These are phyloP conservation scores for Pontoporia blainvillei DNA, from an alignment of 2,113 vertebrate species.

Conservation along the genomic window DNA sequence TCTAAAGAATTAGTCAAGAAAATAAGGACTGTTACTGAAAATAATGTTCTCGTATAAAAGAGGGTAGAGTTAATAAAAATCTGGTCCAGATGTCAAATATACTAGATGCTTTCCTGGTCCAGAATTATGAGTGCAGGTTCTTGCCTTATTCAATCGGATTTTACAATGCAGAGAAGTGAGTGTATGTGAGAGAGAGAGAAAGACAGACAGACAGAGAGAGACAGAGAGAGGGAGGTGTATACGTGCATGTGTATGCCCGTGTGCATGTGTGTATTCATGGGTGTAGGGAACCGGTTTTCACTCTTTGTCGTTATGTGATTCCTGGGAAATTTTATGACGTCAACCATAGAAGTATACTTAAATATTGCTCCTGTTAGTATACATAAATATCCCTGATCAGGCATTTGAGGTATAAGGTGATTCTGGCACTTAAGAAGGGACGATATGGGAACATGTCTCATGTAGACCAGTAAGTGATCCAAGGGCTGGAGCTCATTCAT, in stretches of 20 bases:
- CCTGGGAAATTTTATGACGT: not conserved
- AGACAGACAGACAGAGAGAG: no score
- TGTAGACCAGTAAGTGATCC: not conserved
- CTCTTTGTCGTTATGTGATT: not conserved
- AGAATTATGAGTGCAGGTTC: not conserved
- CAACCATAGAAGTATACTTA: not conserved
- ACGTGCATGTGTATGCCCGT: no score
- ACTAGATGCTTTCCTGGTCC: not conserved
- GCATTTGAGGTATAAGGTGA: not conserved
- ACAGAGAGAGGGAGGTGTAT: no score
- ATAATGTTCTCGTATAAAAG: not conserved
- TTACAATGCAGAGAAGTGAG: not conserved
- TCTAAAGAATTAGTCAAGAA: not conserved
- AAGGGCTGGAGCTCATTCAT: not conserved
- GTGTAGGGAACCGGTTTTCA: not conserved
- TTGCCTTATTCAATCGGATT: not conserved
- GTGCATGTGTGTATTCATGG: not conserved
- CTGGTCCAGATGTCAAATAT: not conserved
- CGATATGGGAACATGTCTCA: not conserved
- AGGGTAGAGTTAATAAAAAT: not conserved
- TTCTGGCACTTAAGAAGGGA: not conserved
- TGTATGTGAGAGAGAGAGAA: no score
- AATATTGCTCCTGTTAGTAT: not conserved
- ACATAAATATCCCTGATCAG: not conserved
- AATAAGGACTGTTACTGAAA: not conserved